Evolutionary conservation across 2,888 invertebrate genomes (phyloP), one percentile per base, ranked within the genome.

Genomic region (Asteroscopus sphinx): DNA sequence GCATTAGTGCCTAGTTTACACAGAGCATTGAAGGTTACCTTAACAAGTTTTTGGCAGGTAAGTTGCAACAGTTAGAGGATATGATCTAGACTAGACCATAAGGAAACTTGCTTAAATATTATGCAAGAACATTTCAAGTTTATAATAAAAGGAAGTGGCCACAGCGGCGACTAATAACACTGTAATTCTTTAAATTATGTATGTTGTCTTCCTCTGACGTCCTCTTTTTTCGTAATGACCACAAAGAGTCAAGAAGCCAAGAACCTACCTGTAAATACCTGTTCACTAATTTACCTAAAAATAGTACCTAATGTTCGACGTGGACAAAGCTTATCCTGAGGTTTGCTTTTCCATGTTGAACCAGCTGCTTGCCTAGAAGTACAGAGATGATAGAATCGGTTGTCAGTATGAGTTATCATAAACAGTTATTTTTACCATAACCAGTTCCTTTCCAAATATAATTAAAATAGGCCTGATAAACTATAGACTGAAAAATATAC

Each of bases 51-150:
- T 25, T 11, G 33, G 12, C 7, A 21, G 9, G 11, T 7, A 32
- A 44, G 35, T 25, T 17, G 44, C 37, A 15, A 13, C 26, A 36
- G 16, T 16, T 25, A 26, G 30, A 30, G 12, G n/a, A 17, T 37
- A 37, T 37, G 11, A 37, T 30, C 30, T 16, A 17, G 39, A 33
- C 37, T 57, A 25, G 15, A 15, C 5, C 35, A 13, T 48, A 21
- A 42, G 9, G 36, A 59, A 59, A 51, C 49, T 5, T 28, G 17
- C 15, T 11, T 41, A 30, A 41, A 16, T 47, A 13, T 45, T 21
- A 6, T 13, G 11, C 8, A 12, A 12, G 7, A 17, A 1, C 2
- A 51, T 35, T 45, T 40, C 11, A 26, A 30, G 17, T 42, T 36
- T 37, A 17, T 26, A 41, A n/a, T 13, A 17, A 30, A 47, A 36